Percentiles rank a stretch among this genome's conserved stretches.
These are phyloP conservation scores for Pachyseris speciosa DNA, from an alignment of 64 coral and sea anemone species.

Conservation along the genomic window DNA sequence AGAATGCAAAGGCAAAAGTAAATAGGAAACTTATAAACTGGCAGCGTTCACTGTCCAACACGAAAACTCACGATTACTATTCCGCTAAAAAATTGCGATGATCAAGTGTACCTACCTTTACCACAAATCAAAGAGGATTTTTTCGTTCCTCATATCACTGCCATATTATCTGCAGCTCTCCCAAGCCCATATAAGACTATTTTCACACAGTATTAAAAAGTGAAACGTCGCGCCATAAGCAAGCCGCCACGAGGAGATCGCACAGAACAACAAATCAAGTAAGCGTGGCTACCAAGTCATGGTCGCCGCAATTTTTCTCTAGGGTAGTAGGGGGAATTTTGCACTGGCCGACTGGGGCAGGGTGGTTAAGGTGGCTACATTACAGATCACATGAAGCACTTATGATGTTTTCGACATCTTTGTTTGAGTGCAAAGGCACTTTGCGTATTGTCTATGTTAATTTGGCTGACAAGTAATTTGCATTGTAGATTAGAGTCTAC, in stretches of 20 bases:
- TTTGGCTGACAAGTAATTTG: background rate
- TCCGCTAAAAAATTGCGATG: background rate
- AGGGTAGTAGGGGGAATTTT: background rate
- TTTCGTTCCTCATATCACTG: background rate
- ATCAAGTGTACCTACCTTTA: constrained; percentile 2
- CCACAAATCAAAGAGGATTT: background rate
- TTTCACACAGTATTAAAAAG: background rate
- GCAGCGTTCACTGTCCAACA: too few relatives aligned
- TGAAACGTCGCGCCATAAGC: background rate
- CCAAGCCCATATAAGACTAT: background rate
- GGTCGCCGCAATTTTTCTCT: background rate
- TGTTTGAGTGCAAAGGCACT: background rate
- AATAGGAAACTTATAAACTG: too few relatives aligned
- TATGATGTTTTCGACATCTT: background rate
- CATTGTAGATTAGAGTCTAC: background rate
- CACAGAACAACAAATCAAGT: constrained; percentile 63
- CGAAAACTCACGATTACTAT: background rate
- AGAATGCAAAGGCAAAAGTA: background rate
- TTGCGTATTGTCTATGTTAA: background rate
- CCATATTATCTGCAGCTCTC: background rate
- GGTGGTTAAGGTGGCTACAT: background rate
- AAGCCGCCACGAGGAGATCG: constrained; percentile 39
- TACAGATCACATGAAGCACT: constrained; percentile 53
- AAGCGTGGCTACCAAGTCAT: constrained; percentile 76
- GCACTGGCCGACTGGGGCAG: background rate